A percentile compares a stretch with the other conserved stretches of the same genome.
phyloP scores from a whole-genome alignment of 2,797 vertebrate species.

The Neoniphon sammara region DNA sequence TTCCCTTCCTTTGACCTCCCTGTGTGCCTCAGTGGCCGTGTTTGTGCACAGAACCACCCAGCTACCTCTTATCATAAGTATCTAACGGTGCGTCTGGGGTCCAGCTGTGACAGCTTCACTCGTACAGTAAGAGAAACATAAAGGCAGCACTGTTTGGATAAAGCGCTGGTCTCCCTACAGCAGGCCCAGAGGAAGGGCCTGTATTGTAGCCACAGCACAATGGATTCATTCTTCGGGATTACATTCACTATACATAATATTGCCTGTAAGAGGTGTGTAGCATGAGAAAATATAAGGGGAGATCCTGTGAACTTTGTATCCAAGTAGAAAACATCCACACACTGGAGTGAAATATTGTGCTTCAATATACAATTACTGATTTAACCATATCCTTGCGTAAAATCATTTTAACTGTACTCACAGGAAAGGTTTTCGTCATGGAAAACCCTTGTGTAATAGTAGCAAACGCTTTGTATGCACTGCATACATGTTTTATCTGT shows the following conservation, averaged over 20 bases:
- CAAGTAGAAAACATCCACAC: not conserved
- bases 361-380: no score
- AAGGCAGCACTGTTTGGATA: conserved; percentile 22
- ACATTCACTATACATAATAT: conserved; percentile 19
- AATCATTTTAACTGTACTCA: no score
- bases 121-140: conserved; percentile 22
- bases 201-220: conserved; percentile 42
- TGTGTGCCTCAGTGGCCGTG: conserved; percentile 29
- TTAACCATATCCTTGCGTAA: no score
- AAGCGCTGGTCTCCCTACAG: conserved; percentile 17
- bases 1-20: conserved; percentile 43
- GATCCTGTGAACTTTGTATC: no score
- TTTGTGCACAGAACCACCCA: conserved; percentile 30
- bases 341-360: conserved; percentile 5
- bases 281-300: not conserved
- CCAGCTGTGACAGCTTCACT: conserved; percentile 47
- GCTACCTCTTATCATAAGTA: conserved; percentile 44
- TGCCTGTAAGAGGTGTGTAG: conserved; percentile 8
- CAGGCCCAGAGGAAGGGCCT: conserved; percentile 39
- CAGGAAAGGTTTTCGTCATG: no score
- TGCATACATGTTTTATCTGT: no score
- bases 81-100: conserved; percentile 30
- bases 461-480: no score
- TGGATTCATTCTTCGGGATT: conserved; percentile 35
- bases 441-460: no score